These are phyloP conservation scores for Dreissena polymorpha DNA, from an alignment of 1,140 invertebrate genomes.

Conservation along the genomic window DNA sequence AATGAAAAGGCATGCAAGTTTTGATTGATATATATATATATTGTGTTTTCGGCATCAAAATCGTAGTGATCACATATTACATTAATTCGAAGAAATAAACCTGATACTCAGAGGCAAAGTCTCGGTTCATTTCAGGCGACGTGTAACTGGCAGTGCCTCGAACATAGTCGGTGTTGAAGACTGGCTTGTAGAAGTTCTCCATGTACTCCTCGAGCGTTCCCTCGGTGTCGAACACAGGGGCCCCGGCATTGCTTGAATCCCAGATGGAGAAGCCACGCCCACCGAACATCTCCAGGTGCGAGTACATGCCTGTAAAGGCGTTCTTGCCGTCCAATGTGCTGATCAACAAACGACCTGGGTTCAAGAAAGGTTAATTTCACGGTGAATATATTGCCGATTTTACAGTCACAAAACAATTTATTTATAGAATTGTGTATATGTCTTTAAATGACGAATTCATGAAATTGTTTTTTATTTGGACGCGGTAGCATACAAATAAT, in stretches of 20 bases:
- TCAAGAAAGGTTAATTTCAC: not conserved
- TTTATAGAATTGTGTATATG: too few relatives aligned
- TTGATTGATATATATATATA: too few relatives aligned
- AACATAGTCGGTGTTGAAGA: slow-evolving; percentile 45
- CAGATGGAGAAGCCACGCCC: slow-evolving; percentile 47
- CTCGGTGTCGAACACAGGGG: slow-evolving; percentile 34
- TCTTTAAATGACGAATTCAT: too few relatives aligned
- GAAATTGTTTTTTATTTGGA: too few relatives aligned
- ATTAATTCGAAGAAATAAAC: not conserved
- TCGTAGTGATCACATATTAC: too few relatives aligned
- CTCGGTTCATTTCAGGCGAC: slow-evolving; percentile 35
- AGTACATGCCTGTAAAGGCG: slow-evolving; percentile 6
- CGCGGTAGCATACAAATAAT: too few relatives aligned
- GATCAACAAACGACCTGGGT: slow-evolving; percentile 39
- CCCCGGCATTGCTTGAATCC: not conserved
- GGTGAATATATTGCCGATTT: too few relatives aligned
- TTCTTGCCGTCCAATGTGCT: slow-evolving; percentile 38
- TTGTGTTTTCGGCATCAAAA: too few relatives aligned
- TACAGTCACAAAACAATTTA: too few relatives aligned
- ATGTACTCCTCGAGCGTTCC: slow-evolving; percentile 41
- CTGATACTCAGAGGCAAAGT: slow-evolving; percentile 26
- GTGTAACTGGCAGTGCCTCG: not conserved
- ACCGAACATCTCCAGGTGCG: slow-evolving; percentile 38
- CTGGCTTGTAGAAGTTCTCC: slow-evolving; percentile 10
- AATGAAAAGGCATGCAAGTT: too few relatives aligned